Conservation (phyloP, 2,113 vertebrate species). For the Hyla sarda region DNA sequence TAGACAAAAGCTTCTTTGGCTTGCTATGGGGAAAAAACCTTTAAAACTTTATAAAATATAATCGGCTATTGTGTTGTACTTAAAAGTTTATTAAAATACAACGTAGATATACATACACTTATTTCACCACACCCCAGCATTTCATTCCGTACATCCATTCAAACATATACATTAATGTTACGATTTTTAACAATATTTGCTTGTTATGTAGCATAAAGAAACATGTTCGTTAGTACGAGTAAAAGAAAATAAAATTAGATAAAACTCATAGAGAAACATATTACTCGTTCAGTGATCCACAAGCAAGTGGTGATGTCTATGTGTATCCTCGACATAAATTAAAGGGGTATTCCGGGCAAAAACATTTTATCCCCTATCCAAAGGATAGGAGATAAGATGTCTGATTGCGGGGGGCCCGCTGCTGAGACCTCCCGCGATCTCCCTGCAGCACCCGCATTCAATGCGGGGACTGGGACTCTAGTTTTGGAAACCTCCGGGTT, state of each 20-base stretch:
- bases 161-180: not conserved
- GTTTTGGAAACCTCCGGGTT: too few relatives aligned
- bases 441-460: too few relatives aligned
- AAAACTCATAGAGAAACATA: not conserved
- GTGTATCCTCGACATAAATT: too few relatives aligned
- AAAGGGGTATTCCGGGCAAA: too few relatives aligned
- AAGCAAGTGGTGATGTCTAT: not conserved
- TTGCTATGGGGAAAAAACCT: not conserved
- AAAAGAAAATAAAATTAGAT: too few relatives aligned
- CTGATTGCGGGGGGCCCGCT: too few relatives aligned
- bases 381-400: too few relatives aligned
- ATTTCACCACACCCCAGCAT: not conserved
- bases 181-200: not conserved
- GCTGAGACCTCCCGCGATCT: too few relatives aligned
- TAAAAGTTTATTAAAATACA: not conserved
- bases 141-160: not conserved
- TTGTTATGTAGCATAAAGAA: not conserved
- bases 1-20: conserved; percentile 46
- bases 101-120: not conserved
- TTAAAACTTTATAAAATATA: conserved; percentile 20
- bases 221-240: too few relatives aligned
- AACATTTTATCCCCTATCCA: too few relatives aligned
- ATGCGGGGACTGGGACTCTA: too few relatives aligned
- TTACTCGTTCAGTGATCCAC: not conserved
- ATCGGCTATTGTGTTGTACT: not conserved